Conservation (phyloP, 2,113 vertebrate species). For the Epinephelus moara region DNA sequence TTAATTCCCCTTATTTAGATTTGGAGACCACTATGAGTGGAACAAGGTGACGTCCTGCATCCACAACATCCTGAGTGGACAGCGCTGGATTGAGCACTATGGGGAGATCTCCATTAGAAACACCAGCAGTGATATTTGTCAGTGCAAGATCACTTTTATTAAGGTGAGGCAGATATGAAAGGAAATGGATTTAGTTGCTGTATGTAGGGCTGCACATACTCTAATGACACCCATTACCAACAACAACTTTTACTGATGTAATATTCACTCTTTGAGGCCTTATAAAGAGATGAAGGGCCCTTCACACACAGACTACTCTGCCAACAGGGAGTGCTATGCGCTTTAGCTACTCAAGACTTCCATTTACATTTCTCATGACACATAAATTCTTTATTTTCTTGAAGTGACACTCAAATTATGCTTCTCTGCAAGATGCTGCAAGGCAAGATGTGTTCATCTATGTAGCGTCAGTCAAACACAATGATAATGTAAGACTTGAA, state of each 20-base stretch:
- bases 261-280: not conserved
- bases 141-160: conserved; percentile 96
- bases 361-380: not conserved
- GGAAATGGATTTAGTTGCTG: not conserved
- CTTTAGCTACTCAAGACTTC: not conserved
- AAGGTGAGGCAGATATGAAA: conserved; percentile 86
- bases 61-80: conserved; percentile 97
- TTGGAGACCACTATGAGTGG: conserved; percentile 96
- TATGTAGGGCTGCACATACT: not conserved
- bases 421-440: not conserved
- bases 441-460: not conserved
- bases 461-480: not conserved
- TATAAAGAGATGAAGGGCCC: not conserved
- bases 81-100: conserved; percentile 99
- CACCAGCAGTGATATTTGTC: conserved; percentile 87
- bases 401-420: not conserved
- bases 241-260: not conserved
- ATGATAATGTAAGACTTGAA: not conserved
- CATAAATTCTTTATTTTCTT: not conserved
- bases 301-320: not conserved
- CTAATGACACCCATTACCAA: not conserved
- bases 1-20: conserved; percentile 67
- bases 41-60: conserved; percentile 99
- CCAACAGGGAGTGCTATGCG: not conserved
- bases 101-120: conserved; percentile 97